Evolutionary conservation across 1,140 invertebrate species (phyloP).

Genomic region (Brachionus rubens): DNA sequence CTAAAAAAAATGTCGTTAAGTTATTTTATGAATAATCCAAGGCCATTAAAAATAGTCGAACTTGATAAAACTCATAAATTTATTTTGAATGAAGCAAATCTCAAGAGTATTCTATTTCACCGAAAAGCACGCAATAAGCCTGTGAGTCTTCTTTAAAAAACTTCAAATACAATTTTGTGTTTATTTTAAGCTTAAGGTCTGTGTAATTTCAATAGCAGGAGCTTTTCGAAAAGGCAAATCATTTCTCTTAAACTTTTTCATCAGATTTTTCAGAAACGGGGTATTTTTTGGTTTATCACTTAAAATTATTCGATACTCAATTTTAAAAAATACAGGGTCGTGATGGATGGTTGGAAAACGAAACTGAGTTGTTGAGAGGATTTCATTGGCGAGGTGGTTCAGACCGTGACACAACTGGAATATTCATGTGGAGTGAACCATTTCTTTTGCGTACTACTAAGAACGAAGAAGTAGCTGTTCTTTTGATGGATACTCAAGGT

Average conservation of each 20-base stretch:
- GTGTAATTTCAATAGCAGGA: slow-evolving; percentile 87
- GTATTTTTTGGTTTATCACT: not conserved
- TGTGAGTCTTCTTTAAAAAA: not conserved
- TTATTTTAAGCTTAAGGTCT: slow-evolving; percentile 61
- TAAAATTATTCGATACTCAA: not conserved
- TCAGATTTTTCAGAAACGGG: slow-evolving; percentile 69
- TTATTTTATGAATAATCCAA: not conserved
- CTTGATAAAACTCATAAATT: slow-evolving; percentile 6
- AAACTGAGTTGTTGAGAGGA: slow-evolving; percentile 60
- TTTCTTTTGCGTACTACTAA: slow-evolving; percentile 65
- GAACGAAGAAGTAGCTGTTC: slow-evolving; percentile 68
- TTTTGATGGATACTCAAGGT: slow-evolving; percentile 93
- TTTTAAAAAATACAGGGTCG: slow-evolving; percentile 57
- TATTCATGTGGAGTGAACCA: slow-evolving; percentile 89
- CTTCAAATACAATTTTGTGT: not conserved
- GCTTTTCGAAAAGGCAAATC: slow-evolving; percentile 96
- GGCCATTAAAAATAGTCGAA: slow-evolving; percentile 20
- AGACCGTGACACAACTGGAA: slow-evolving; percentile 88
- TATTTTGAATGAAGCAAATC: slow-evolving; percentile 16
- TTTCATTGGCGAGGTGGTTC: slow-evolving; percentile 91
- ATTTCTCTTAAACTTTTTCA: slow-evolving; percentile 85
- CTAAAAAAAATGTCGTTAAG: slow-evolving; percentile 7
- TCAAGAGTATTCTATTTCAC: slow-evolving; percentile 12
- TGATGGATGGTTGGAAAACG: slow-evolving; percentile 61
- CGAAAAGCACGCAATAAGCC: slow-evolving; percentile 16